Conservation (phyloP, 2,888 invertebrate genomes). For the Caenorhabditis wallacei region DNA sequence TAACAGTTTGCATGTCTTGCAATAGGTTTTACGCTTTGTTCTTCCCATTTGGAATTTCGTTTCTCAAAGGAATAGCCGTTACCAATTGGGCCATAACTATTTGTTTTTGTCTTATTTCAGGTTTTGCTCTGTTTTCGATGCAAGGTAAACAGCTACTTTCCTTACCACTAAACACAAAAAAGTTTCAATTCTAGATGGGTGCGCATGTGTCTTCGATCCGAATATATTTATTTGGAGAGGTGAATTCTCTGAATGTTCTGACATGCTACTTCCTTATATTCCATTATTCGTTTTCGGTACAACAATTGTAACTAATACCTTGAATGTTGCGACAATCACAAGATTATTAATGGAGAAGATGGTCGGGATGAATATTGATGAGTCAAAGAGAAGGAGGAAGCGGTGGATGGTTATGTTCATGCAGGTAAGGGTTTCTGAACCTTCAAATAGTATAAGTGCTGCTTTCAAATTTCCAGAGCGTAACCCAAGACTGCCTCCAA, state of each 20-base stretch:
- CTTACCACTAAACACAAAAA: background rate
- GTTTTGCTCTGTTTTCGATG: background rate
- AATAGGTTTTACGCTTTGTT: constrained; percentile 37
- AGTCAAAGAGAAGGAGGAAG: constrained; percentile 25
- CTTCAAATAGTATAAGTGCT: too few relatives aligned
- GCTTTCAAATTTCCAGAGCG: constrained; percentile 30
- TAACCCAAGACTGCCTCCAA: constrained; percentile 54
- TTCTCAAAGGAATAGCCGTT: background rate
- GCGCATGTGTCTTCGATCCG: constrained; percentile 40
- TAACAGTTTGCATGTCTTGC: constrained; percentile 29
- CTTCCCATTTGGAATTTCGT: constrained; percentile 30
- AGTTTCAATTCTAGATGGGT: constrained; percentile 8
- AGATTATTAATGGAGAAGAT: constrained; percentile 30
- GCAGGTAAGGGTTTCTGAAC: too few relatives aligned
- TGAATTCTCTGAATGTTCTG: constrained; percentile 10
- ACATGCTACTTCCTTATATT: background rate
- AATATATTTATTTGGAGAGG: constrained; percentile 36
- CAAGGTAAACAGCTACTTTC: too few relatives aligned
- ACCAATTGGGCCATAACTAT: constrained; percentile 17
- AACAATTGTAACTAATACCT: constrained; percentile 10
- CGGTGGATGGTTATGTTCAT: constrained; percentile 40
- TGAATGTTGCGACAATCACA: constrained; percentile 23
- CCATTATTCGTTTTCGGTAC: constrained; percentile 16
- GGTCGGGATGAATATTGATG: constrained; percentile 21
- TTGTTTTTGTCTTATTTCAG: constrained; percentile 2